Base-by-base conservation (phyloP, 2,113 vertebrate genomes). In the Struthidea cinerea region DNA sequence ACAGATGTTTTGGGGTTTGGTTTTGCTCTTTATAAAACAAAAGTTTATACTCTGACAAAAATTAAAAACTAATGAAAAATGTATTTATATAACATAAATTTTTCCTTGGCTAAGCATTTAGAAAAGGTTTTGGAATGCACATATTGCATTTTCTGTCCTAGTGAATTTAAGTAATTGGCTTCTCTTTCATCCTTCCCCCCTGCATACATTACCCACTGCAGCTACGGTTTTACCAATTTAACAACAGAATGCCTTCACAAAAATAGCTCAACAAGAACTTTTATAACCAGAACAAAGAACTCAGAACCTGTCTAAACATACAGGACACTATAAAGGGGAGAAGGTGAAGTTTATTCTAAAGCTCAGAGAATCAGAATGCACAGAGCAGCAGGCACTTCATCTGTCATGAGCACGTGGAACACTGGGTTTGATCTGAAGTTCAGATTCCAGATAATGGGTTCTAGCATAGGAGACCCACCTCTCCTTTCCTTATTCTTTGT, bases 101-200 rank as follows among this genome's bases (percentile, higher is more conserved):
- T 42, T 65, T 16, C 19, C 59, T 37, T 44, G 44, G 63, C 61
- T 59, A 57, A 85, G 44, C 39, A 70, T 55, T 82, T 49, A 70
- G 59, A 61, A 71, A 79, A 85, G 3, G 15, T 55, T 95, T 88
- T 67, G n/a, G 46, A 93, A 90, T 16, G n/a, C 32, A 93, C 27
- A 64, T 11, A 85, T 10, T 68, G 70, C 61, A 71, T 63, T 87
- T 94, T 64, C 47, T 79, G 47, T 85, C 57, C 59, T 39, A 57
- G 35, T 15, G 50, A 69, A 94, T 55, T 30, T 73, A 61, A 82
- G 55, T 50, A 86, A 73, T 44, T 83, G 52, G 33, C 19, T 77
- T 77, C 63, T 56, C 74, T 56, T 63, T 42, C 47, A 64, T 80
- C 22, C 41, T 57, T 37, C 24, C 27, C 27, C 32, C 27, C 69